These are phyloP conservation scores for Orchesella flavescens DNA, from an alignment of 2,888 invertebrate species.

Conservation along the genomic window DNA sequence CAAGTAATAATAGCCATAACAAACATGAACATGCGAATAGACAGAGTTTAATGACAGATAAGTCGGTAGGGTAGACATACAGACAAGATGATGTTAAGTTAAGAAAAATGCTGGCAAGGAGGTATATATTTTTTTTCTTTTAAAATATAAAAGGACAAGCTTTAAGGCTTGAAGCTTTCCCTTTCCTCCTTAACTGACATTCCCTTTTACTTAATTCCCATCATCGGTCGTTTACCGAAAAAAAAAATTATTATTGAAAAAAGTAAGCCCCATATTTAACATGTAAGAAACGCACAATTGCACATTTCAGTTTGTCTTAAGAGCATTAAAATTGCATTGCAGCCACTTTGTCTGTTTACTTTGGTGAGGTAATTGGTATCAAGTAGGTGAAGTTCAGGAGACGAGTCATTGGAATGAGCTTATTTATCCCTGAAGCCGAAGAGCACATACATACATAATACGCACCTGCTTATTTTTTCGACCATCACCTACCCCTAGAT, in stretches of 20 bases:
- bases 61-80: background rate
- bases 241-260: background rate
- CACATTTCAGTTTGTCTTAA: background rate
- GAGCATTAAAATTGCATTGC: slow-evolving; percentile 10
- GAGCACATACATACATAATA: background rate
- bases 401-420: background rate
- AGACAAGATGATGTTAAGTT: no score
- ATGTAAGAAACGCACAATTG: background rate
- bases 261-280: slow-evolving; percentile 3
- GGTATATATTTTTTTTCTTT: background rate
- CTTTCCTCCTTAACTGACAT: slow-evolving; percentile 28
- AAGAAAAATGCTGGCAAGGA: background rate
- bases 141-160: slow-evolving; percentile 19
- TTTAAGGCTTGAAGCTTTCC: slow-evolving; percentile 26
- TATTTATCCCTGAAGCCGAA: background rate
- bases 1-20: slow-evolving; percentile 53
- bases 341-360: slow-evolving; percentile 26
- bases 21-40: slow-evolving; percentile 42
- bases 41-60: slow-evolving; percentile 30
- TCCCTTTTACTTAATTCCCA: slow-evolving; percentile 14
- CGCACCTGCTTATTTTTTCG: background rate
- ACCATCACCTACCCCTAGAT: background rate
- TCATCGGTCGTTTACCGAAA: background rate
- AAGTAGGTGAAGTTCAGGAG: background rate
- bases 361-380: slow-evolving; percentile 3